phyloP scores from a whole-genome alignment of 1,140 invertebrate genomes.

The Achatina immaculata region DNA sequence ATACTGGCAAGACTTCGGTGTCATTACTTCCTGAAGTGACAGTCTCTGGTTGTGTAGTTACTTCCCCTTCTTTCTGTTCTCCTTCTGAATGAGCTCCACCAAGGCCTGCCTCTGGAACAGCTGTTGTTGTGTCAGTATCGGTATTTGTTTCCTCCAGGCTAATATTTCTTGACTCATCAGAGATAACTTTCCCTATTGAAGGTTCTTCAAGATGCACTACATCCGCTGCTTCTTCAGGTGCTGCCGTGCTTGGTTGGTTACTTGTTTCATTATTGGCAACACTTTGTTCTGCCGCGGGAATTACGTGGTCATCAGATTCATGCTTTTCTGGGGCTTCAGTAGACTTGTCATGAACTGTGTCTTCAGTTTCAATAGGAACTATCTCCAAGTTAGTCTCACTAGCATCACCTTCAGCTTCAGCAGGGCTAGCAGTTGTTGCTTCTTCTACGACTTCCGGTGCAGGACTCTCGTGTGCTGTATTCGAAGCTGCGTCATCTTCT shows the following conservation, averaged over 20 bases:
- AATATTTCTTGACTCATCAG: neutral
- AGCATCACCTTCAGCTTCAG: neutral
- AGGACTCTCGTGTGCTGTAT: too few relatives aligned
- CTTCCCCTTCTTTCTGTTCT: too few relatives aligned
- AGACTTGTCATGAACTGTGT: too few relatives aligned
- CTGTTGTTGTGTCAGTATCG: neutral
- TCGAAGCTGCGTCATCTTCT: neutral
- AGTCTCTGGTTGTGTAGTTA: too few relatives aligned
- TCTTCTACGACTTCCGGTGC: too few relatives aligned
- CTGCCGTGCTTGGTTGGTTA: neutral
- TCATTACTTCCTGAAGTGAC: too few relatives aligned
- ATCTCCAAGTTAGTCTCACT: neutral
- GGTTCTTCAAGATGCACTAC: neutral
- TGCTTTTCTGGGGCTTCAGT: neutral
- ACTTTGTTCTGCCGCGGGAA: neutral
- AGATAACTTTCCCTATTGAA: neutral
- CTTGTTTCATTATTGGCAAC: neutral
- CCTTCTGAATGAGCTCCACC: too few relatives aligned
- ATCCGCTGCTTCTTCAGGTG: neutral
- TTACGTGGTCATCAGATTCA: neutral
- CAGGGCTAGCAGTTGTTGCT: too few relatives aligned
- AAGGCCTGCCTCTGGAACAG: neutral
- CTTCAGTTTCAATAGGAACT: neutral
- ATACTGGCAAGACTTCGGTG: too few relatives aligned
- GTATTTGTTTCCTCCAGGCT: neutral